Evolutionary conservation across 2,113 vertebrate species (phyloP), one percentile per base, ranked within the genome.

Genomic region (Tamias sibiricus): DNA sequence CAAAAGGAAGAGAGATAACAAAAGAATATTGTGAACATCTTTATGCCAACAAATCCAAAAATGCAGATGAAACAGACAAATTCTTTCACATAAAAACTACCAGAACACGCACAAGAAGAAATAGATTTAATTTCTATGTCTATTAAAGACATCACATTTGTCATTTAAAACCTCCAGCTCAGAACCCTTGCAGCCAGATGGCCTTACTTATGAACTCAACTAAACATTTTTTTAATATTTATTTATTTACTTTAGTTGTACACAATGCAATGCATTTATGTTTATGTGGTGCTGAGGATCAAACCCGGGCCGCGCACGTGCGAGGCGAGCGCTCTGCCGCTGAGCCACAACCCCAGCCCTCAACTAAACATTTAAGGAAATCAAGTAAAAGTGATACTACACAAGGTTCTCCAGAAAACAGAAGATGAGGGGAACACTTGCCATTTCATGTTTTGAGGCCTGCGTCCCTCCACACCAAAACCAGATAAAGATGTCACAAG

Each of bases 131-230:
- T 59, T 66, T 85, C 47, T 85, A 14, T 49, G 19, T 80, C 64
- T 80, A 59, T 26, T 14, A 42, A 92, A 85, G 44, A 74, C 24
- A 59, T n/a, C 75, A 74, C 9, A n/a, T 42, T 57, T 92, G 22
- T 59, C 79, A 54, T 89, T 80, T 71, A 71, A 94, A 91, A 57
- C 4, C n/a, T n/a, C n/a, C n/a, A n/a, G n/a, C n/a, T n/a, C n/a
- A n/a, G n/a, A n/a, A n/a, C n/a, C n/a, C n/a, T n/a, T n/a, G n/a
- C n/a, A n/a, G n/a, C n/a, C n/a, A n/a, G n/a, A n/a, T n/a, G n/a
- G n/a, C n/a, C n/a, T n/a, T n/a, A n/a, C n/a, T n/a, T n/a, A n/a
- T n/a, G n/a, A n/a, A n/a, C n/a, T n/a, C n/a, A n/a, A n/a, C n/a
- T n/a, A n/a, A n/a, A n/a, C n/a, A n/a, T n/a, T n/a, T n/a, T n/a